These are phyloP conservation scores for Tupiocoris notatus DNA, from an alignment of 2,888 invertebrate genomes.

Conservation along the genomic window DNA sequence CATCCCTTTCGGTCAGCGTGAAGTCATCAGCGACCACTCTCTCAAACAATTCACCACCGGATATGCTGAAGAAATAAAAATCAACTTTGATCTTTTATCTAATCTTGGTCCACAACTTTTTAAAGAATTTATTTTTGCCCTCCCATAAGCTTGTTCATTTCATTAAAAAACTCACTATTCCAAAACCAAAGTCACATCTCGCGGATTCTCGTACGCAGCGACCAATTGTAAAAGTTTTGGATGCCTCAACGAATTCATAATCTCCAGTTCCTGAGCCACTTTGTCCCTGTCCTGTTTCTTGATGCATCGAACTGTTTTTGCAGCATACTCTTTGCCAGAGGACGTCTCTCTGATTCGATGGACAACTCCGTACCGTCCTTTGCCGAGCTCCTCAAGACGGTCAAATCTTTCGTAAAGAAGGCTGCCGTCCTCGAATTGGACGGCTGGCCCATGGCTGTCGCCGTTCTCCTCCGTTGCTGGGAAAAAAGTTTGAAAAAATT, in stretches of 20 bases:
- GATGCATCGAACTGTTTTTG: constrained; percentile 76
- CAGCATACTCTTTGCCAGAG: constrained; percentile 68
- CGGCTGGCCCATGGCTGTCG: constrained; percentile 48
- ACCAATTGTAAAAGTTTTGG: constrained; percentile 79
- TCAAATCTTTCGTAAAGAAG: constrained; percentile 65
- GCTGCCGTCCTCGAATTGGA: constrained; percentile 57
- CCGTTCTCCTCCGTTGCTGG: constrained; percentile 7
- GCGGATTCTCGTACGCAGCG: constrained; percentile 74
- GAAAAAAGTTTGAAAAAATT: too few relatives aligned
- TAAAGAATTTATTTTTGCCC: too few relatives aligned
- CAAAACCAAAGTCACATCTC: constrained; percentile 81
- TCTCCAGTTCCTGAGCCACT: constrained; percentile 77
- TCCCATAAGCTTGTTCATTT: too few relatives aligned
- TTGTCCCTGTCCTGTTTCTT: constrained; percentile 71
- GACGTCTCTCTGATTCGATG: constrained; percentile 66
- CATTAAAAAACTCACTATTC: constrained; percentile 83
- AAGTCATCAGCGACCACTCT: constrained; percentile 90
- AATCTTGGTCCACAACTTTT: too few relatives aligned
- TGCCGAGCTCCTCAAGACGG: constrained; percentile 71
- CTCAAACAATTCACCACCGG: constrained; percentile 91
- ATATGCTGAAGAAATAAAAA: constrained; percentile 64
- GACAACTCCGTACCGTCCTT: constrained; percentile 72
- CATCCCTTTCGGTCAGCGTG: constrained; percentile 83
- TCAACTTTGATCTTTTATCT: too few relatives aligned
- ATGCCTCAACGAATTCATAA: constrained; percentile 82